These are phyloP conservation scores for Dicroscelio sp. DNA, from an alignment of 2,888 invertebrate genomes.

Conservation along the genomic window DNA sequence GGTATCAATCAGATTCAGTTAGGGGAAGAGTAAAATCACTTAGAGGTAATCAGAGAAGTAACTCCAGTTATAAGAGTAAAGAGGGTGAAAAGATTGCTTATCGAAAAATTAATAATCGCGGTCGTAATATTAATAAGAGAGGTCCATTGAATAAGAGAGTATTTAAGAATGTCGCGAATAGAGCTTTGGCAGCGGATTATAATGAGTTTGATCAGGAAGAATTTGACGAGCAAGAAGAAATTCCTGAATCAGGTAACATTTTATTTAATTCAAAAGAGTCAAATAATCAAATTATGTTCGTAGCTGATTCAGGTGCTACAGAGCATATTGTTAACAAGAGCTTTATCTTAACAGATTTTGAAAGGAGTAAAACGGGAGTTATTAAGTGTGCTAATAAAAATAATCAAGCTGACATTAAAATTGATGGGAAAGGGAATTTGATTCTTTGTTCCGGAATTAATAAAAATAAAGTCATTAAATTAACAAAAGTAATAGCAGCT, in stretches of 20 bases:
- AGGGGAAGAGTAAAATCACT: constrained; percentile 33
- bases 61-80: neutral
- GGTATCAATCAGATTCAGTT: constrained; percentile 44
- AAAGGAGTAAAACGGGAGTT: neutral
- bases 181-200: too few relatives aligned
- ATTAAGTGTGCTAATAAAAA: neutral
- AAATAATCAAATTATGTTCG: neutral
- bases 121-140: too few relatives aligned
- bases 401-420: too few relatives aligned
- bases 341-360: neutral
- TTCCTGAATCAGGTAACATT: neutral
- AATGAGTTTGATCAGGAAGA: too few relatives aligned
- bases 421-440: too few relatives aligned
- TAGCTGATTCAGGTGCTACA: constrained; percentile 9
- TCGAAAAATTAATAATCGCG: neutral
- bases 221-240: neutral
- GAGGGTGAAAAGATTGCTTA: neutral
- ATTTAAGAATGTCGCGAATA: too few relatives aligned
- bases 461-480: neutral
- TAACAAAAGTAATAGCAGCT: constrained; percentile 7
- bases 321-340: neutral
- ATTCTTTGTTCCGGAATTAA: neutral
- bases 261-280: neutral
- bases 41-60: neutral
- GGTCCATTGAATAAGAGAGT: too few relatives aligned